Conservation (phyloP, 2,797 vertebrate species). For the Pseudochirops cupreus region DNA sequence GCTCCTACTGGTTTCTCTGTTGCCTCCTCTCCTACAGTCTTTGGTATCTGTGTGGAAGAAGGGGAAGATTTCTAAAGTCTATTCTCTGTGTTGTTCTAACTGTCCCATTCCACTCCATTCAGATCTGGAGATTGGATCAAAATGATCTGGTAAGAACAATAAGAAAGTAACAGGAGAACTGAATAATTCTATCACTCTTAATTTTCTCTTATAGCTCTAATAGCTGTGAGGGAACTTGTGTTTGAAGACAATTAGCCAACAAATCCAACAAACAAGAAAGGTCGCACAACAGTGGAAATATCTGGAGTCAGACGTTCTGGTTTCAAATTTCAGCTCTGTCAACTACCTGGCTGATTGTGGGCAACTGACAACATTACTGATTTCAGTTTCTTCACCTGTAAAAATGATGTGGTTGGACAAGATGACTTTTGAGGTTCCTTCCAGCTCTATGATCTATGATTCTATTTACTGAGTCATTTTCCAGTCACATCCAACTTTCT, state of each 20-base stretch:
- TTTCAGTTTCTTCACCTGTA: neutral
- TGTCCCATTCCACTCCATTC: conserved; percentile 12
- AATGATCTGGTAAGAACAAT: conserved; percentile 12
- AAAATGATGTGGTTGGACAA: neutral
- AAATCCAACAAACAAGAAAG: neutral
- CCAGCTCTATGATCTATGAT: neutral
- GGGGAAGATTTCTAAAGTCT: conserved; percentile 46
- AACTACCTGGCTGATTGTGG: neutral
- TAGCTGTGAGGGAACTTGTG: neutral
- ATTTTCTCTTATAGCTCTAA: neutral
- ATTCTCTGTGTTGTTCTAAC: neutral
- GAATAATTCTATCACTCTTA: neutral
- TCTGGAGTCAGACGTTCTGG: neutral
- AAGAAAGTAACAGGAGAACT: neutral
- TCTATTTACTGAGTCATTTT: neutral
- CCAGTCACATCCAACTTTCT: neutral
- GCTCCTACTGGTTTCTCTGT: neutral
- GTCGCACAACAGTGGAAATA: neutral
- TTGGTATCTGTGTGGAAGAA: conserved; percentile 72
- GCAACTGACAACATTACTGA: neutral
- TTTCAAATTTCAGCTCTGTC: neutral
- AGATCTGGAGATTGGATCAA: conserved; percentile 65
- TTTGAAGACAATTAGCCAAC: neutral
- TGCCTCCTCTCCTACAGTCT: conserved; percentile 62
- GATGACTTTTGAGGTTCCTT: neutral